These are phyloP conservation scores for Diloba caeruleocephala DNA, from an alignment of 2,888 invertebrate species.

Conservation along the genomic window DNA sequence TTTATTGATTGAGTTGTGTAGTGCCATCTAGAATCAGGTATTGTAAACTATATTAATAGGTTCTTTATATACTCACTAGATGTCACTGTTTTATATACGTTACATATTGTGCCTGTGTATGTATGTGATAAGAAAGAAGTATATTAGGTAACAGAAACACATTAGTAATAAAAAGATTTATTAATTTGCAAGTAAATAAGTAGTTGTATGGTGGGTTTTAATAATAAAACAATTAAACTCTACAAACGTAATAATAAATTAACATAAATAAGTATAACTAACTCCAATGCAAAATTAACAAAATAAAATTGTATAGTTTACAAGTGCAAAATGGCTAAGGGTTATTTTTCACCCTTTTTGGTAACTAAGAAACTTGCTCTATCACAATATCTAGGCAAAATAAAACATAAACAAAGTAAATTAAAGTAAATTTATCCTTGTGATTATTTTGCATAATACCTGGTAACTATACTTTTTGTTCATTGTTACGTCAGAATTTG, in stretches of 20 bases:
- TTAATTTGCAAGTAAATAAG: slow-evolving; percentile 7
- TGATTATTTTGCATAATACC: background rate
- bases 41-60: background rate
- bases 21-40: slow-evolving; percentile 11
- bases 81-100: slow-evolving; percentile 16
- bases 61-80: slow-evolving; percentile 8
- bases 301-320: background rate
- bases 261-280: slow-evolving; percentile 1
- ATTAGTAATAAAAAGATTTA: background rate
- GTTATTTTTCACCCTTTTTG: background rate
- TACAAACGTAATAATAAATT: background rate
- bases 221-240: slow-evolving; percentile 2
- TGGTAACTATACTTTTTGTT: slow-evolving; percentile 7
- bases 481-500: background rate
- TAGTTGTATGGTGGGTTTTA: slow-evolving; percentile 13
- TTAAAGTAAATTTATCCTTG: background rate
- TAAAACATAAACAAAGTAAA: background rate
- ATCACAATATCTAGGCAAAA: background rate
- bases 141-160: no score
- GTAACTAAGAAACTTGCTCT: background rate
- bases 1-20: background rate
- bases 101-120: no score
- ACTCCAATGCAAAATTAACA: background rate
- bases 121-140: no score
- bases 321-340: background rate